Base-by-base conservation (phyloP, 2,113 vertebrate genomes). In the Porphyrio hochstetteri region DNA sequence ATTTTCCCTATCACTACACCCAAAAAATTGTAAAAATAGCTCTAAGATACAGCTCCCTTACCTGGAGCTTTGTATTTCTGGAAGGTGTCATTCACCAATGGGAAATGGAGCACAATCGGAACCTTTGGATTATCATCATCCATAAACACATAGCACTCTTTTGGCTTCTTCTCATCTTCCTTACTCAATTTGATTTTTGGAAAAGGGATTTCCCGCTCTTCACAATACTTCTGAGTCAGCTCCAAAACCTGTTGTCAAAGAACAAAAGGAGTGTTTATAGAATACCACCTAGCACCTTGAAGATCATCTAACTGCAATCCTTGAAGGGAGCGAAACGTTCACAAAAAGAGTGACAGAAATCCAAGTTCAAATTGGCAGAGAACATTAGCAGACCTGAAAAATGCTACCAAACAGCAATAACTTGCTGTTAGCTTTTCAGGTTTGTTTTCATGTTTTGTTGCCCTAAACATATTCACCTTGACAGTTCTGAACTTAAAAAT, bases 61-160 rank as follows among this genome's bases (percentile, higher is more conserved):
- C 98, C 98, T 92, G 98, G 98, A 82, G 97, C 94, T 94, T 96
- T 97, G 93, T 98, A 94, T 82, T 96, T 97, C 55, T 92, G 95
- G 60, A 98, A 98, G 36, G 97, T 98, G 20, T 92, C 89, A 95
- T 98, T 98, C 87, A 98, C 97, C 28, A 98, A 82, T 8, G 98
- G 98, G 56, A 98, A 98, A 78, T 98, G 98, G 21, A 98, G 76
- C 19, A 98, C 97, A 15, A 98, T 84, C 44, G 98, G 98, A 33
- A 96, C 88, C 40, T 55, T 70, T 52, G 98, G 97, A 77, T 98
- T 97, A 38, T 96, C 13, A 0, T 94, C 42, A 81, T 97, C 93
- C 16, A 96, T 80, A 88, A 98, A 98, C 63, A 98, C 2, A 9
- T 98, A 98, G 90, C 98, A 98, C 25, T 98, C 98, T 2, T 90